phyloP scores from a whole-genome alignment of 1,140 invertebrate species.

The Drosophila punjabiensis region DNA sequence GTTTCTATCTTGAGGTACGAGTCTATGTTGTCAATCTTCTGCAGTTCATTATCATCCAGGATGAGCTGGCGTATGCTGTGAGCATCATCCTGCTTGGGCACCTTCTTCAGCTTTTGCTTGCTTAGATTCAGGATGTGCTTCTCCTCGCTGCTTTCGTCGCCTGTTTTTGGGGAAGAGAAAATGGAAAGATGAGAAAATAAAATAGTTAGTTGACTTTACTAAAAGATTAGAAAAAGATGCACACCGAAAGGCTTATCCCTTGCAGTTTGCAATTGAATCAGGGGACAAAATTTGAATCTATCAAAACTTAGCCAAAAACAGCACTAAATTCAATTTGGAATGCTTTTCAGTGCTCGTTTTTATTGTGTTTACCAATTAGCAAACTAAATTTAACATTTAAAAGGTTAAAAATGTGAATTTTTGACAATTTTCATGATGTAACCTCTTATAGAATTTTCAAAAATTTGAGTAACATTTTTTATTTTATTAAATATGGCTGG shows the following conservation, averaged over 20 bases:
- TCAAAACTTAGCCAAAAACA: neutral
- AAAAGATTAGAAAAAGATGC: too few relatives aligned
- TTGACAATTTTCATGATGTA: neutral
- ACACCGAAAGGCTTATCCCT: too few relatives aligned
- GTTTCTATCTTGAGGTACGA: constrained; percentile 92
- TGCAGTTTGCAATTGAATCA: too few relatives aligned
- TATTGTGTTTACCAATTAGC: neutral
- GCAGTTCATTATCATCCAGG: constrained; percentile 94
- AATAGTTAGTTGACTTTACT: too few relatives aligned
- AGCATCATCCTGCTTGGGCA: constrained; percentile 89
- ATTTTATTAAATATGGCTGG: neutral
- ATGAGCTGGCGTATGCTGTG: constrained; percentile 91
- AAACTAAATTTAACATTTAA: neutral
- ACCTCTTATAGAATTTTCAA: neutral
- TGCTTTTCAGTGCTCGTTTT: neutral
- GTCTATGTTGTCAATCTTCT: constrained; percentile 94
- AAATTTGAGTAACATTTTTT: neutral
- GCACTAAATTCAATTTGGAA: neutral
- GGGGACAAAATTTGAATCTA: neutral
- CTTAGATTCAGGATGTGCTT: constrained; percentile 88
- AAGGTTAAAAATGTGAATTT: neutral
- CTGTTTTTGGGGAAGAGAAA: constrained; percentile 23
- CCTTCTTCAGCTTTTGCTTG: constrained; percentile 90
- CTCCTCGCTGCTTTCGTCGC: constrained; percentile 69
- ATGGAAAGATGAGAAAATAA: neutral